Percentiles rank a stretch among this genome's conserved stretches.
Conservation (phyloP, 2,797 vertebrate species). For the Brotula barbata region DNA sequence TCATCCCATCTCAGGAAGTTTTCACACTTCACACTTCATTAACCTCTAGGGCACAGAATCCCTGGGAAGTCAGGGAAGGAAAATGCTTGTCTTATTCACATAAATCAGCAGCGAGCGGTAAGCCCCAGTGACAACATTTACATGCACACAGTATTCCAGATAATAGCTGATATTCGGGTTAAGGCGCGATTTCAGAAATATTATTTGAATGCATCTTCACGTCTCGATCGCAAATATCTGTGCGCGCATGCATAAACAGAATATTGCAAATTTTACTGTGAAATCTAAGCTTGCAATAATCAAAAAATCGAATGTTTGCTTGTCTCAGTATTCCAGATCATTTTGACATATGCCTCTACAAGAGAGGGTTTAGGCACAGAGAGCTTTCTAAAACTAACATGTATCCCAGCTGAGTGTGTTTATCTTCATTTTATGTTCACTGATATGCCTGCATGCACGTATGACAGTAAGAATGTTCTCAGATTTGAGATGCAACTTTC, state of each 20-base stretch:
- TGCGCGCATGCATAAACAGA: constrained; percentile 41
- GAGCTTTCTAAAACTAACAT: constrained; percentile 1
- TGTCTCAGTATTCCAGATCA: constrained; percentile 37
- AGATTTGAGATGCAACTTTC: background rate
- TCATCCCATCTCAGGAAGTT: constrained; percentile 90
- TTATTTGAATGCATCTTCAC: constrained; percentile 50
- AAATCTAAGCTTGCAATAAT: constrained; percentile 37
- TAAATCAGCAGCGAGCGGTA: constrained; percentile 75
- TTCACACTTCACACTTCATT: constrained; percentile 99
- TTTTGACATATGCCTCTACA: constrained; percentile 23
- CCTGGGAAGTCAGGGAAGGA: constrained; percentile 83
- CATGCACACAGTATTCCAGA: constrained; percentile 61
- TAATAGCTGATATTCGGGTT: constrained; percentile 62
- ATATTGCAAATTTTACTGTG: constrained; percentile 34
- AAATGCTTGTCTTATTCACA: constrained; percentile 78
- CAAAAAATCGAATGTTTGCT: constrained; percentile 34
- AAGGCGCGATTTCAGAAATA: constrained; percentile 45
- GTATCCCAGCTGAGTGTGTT: constrained; percentile 12
- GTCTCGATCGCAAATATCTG: constrained; percentile 53
- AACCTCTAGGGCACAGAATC: constrained; percentile 87
- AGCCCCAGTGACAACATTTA: constrained; percentile 72
- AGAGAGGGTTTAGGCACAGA: constrained; percentile 20
- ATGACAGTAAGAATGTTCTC: constrained; percentile 7
- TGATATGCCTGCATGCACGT: background rate
- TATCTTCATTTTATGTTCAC: constrained; percentile 16